Evolutionary conservation across 2,797 vertebrate genomes (phyloP).

Genomic region (Bradypodion ventrale): DNA sequence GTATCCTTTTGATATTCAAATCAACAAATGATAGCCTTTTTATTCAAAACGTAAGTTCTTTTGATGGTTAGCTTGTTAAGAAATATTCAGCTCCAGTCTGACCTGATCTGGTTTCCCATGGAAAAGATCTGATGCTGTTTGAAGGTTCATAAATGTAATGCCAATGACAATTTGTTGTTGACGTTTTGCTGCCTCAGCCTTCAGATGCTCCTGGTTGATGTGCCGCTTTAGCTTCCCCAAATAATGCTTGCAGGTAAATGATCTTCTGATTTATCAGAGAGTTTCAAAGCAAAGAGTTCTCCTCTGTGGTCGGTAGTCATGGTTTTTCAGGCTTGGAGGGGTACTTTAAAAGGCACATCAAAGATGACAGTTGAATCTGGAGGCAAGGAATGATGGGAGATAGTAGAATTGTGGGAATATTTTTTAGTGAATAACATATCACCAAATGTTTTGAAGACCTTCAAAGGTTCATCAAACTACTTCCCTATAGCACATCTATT

Average conservation of each 20-base stretch:
- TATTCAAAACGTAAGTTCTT: conserved; percentile 86
- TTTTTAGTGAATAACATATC: conserved; percentile 80
- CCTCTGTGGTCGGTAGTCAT: conserved; percentile 77
- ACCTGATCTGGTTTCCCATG: conserved; percentile 85
- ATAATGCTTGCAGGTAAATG: conserved; percentile 90
- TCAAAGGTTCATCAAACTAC: conserved; percentile 77
- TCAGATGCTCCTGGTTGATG: conserved; percentile 82
- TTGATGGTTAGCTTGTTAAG: conserved; percentile 86
- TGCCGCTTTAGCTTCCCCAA: conserved; percentile 80
- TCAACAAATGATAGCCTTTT: conserved; percentile 90
- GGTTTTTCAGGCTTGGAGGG: conserved; percentile 83
- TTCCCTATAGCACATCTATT: conserved; percentile 72
- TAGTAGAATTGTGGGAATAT: conserved; percentile 84
- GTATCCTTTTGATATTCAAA: conserved; percentile 98
- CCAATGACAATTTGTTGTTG: conserved; percentile 96
- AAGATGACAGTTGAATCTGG: conserved; percentile 90
- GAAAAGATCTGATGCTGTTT: conserved; percentile 90
- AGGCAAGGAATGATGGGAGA: conserved; percentile 83
- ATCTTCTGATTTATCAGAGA: conserved; percentile 86
- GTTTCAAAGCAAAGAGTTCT: conserved; percentile 84
- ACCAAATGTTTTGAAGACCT: conserved; percentile 77
- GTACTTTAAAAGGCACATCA: conserved; percentile 88
- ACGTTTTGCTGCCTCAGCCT: conserved; percentile 83
- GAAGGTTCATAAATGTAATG: conserved; percentile 95
- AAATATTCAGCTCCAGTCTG: conserved; percentile 86